Percentiles rank a stretch among this genome's conserved stretches.
Evolutionary conservation across 2,113 vertebrate species (phyloP).

Genomic region (Platysternon megacephalum): DNA sequence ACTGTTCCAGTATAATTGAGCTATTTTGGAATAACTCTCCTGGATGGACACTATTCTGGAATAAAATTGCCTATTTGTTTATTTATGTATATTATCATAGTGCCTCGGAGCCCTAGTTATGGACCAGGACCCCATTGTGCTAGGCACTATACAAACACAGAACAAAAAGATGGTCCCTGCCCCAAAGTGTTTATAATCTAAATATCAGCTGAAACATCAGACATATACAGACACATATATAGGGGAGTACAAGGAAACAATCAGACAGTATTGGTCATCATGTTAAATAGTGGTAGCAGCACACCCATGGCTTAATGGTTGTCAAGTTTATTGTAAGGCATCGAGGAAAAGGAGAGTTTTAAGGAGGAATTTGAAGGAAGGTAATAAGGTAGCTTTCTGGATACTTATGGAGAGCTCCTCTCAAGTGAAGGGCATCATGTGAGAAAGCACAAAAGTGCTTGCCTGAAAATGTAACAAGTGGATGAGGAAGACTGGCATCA

Average conservation of each 20-base stretch:
- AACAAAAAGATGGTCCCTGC: background rate
- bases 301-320: background rate
- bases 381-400: background rate
- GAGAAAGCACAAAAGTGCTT: background rate
- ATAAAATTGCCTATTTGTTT: background rate
- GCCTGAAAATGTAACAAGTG: background rate
- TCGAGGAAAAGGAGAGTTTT: background rate
- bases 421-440: too few relatives aligned
- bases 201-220: background rate
- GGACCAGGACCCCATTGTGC: background rate
- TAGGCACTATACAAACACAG: background rate
- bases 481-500: background rate
- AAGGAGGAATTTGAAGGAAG: background rate
- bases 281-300: background rate
- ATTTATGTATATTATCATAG: background rate
- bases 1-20: background rate
- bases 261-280: background rate
- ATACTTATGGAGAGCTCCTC: too few relatives aligned
- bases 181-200: background rate
- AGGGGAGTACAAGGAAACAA: background rate
- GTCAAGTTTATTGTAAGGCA: too few relatives aligned
- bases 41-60: background rate
- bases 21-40: background rate
- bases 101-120: background rate
- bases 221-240: background rate